A percentile compares a stretch with the other conserved stretches of the same genome.
Evolutionary conservation across 2,113 vertebrate genomes (phyloP).

Genomic region (Rhegmatorhina hoffmannsi): DNA sequence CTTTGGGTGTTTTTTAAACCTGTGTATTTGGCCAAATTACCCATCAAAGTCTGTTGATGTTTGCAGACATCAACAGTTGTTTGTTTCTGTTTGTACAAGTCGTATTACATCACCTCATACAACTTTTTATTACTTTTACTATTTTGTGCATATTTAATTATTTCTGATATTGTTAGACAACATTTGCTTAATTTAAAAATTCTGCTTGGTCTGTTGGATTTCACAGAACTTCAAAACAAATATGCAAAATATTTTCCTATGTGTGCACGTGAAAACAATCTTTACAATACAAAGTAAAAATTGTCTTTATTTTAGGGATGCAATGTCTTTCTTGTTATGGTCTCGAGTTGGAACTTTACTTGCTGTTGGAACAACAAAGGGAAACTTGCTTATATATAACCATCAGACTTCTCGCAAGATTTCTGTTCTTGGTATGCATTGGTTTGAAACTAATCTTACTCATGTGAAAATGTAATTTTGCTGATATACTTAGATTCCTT

Average conservation of each 20-base stretch:
- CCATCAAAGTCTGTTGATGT: not conserved
- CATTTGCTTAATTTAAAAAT: not conserved
- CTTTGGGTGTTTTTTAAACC: not conserved
- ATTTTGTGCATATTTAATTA: not conserved
- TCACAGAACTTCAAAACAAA: not conserved
- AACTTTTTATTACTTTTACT: not conserved
- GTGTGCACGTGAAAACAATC: not conserved
- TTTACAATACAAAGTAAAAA: not conserved
- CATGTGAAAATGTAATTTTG: not conserved
- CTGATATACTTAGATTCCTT: not conserved
- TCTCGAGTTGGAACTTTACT: slow-evolving; percentile 87
- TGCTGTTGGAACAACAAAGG: slow-evolving; percentile 92
- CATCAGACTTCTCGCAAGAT: slow-evolving; percentile 96
- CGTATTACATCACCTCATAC: not conserved
- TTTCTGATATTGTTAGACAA: not conserved
- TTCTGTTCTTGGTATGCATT: slow-evolving; percentile 87
- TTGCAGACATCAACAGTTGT: not conserved
- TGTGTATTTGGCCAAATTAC: not conserved
- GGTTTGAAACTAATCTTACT: not conserved
- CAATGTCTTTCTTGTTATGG: slow-evolving; percentile 92
- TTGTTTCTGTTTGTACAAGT: not conserved
- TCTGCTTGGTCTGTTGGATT: not conserved
- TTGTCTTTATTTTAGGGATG: slow-evolving; percentile 81
- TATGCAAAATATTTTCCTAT: not conserved
- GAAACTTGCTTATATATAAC: slow-evolving; percentile 96